phyloP scores from a whole-genome alignment of 2,113 vertebrate species.

The Rattus norvegicus region GRCr8 NC_086019.1:133709001-133709500 shows the following conservation, averaged over 20 bases:
- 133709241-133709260: neutral
- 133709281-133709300: neutral
- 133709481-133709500: neutral
- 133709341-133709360: neutral
- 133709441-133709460: too few species aligned
- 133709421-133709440: neutral
- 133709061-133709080: neutral
- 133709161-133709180: neutral
- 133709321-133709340: neutral
- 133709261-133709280: neutral
- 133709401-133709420: neutral
- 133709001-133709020: neutral
- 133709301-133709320: neutral
- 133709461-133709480: neutral
- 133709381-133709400: neutral
- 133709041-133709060: neutral
- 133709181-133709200: neutral
- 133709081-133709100: neutral
- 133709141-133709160: neutral
- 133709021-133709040: neutral
- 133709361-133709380: neutral
- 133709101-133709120: accelerated
- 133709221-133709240: neutral
- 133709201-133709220: neutral
- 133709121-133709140: neutral